Evolutionary conservation across 2,113 vertebrate genomes (phyloP).

Genomic region (Thunnus maccoyii): DNA sequence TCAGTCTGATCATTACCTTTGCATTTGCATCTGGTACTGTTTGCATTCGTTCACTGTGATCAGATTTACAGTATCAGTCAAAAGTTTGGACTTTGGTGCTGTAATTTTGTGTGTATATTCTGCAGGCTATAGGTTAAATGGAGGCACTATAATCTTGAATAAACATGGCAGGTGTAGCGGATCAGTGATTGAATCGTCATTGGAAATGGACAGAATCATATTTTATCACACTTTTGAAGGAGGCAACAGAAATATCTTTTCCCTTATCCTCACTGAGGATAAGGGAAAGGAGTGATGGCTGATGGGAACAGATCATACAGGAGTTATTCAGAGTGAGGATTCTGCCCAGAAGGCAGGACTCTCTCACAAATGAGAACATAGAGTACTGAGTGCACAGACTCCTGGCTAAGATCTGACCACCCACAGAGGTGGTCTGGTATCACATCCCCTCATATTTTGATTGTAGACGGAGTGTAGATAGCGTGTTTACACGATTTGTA

Average conservation of each 20-base stretch:
- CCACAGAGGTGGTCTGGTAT: conserved; percentile 39
- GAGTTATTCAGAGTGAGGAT: conserved; percentile 41
- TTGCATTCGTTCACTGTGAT: not conserved
- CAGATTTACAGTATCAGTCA: not conserved
- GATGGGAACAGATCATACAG: conserved; percentile 34
- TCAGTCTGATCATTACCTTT: conserved; percentile 5
- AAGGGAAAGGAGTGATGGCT: conserved; percentile 17
- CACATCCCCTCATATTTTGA: not conserved
- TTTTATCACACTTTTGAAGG: conserved; percentile 20
- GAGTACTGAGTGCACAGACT: conserved; percentile 34
- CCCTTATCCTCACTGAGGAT: not conserved
- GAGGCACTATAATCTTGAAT: not conserved
- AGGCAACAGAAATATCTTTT: not conserved
- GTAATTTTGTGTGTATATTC: not conserved
- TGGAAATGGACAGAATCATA: conserved; percentile 6
- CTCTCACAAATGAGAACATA: conserved; percentile 54
- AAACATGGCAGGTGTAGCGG: not conserved
- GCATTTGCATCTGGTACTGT: conserved; percentile 9
- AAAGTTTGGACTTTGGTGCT: too few relatives aligned
- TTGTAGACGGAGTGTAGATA: not conserved
- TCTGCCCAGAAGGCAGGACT: conserved; percentile 23
- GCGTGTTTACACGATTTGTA: not conserved
- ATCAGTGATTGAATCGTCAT: not conserved
- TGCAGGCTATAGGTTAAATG: not conserved
- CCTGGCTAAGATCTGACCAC: conserved; percentile 41